phyloP scores from a whole-genome alignment of 2,797 vertebrate genomes.

The Sebastes kiyomatsui region DNA sequence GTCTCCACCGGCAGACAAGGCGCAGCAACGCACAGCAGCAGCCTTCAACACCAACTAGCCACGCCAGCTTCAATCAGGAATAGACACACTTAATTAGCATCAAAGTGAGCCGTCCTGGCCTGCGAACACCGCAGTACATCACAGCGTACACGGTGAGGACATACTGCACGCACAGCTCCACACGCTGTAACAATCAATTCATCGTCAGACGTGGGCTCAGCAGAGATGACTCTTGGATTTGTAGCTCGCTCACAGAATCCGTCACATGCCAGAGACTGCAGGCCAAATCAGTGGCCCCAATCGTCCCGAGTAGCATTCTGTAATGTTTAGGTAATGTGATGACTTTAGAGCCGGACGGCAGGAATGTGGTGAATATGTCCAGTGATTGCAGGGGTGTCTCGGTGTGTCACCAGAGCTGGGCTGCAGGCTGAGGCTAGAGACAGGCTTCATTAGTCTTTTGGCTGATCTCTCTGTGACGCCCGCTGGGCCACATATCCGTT shows the following conservation, averaged over 20 bases:
- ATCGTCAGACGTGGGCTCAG: conserved; percentile 15
- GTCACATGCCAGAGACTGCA: conserved; percentile 53
- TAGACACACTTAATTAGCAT: conserved; percentile 74
- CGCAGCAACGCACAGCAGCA: conserved; percentile 68
- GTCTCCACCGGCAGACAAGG: conserved; percentile 67
- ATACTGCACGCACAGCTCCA: conserved; percentile 23
- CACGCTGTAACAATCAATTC: conserved; percentile 36
- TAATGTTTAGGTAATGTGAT: conserved; percentile 71
- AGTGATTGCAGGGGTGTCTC: conserved; percentile 72
- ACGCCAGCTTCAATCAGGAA: conserved; percentile 62
- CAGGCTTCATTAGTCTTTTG: conserved; percentile 72
- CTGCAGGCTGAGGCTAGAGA: conserved; percentile 51
- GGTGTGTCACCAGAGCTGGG: conserved; percentile 68
- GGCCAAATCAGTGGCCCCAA: conserved; percentile 54
- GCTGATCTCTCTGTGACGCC: conserved; percentile 56
- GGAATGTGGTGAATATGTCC: conserved; percentile 69
- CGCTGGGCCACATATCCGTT: conserved; percentile 58
- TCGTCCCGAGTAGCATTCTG: conserved; percentile 46
- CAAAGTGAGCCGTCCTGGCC: conserved; percentile 44
- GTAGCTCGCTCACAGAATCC: conserved; percentile 28
- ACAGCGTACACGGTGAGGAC: conserved; percentile 38
- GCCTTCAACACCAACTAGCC: conserved; percentile 75
- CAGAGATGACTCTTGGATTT: conserved; percentile 29
- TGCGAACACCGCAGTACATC: conserved; percentile 14
- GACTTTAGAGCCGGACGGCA: conserved; percentile 64